These are phyloP conservation scores for Thryonomys swinderianus DNA, from an alignment of 2,113 vertebrate species.

Conservation along the genomic window DNA sequence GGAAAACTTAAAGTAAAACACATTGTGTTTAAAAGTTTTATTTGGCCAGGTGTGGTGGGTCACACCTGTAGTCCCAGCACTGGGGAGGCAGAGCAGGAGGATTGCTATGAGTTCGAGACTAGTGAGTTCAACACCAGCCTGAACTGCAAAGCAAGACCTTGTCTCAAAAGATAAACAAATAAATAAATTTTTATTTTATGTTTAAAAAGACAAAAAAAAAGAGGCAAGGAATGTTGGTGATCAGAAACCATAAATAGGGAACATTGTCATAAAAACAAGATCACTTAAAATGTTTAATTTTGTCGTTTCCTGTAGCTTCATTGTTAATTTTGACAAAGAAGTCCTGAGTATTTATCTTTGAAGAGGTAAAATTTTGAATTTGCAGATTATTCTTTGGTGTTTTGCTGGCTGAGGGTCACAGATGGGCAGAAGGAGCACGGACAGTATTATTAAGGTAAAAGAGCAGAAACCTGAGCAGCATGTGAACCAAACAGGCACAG, in stretches of 20 bases:
- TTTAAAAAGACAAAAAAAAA: slow-evolving; percentile 4
- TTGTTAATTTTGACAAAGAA: not conserved
- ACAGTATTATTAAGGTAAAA: not conserved
- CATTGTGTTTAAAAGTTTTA: not conserved
- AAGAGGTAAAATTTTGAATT: not conserved
- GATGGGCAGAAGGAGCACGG: accelerated
- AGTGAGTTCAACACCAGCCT: too few species aligned
- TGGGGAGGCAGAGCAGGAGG: too few species aligned
- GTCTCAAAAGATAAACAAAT: too few species aligned
- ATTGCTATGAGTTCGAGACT: too few species aligned
- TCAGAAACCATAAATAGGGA: not conserved
- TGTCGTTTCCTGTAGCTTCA: not conserved
- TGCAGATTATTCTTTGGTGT: not conserved
- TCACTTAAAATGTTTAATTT: not conserved
- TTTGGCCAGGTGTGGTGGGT: not conserved
- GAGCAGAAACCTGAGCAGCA: not conserved
- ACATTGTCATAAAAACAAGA: not conserved
- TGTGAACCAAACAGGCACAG: not conserved
- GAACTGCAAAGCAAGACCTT: too few species aligned
- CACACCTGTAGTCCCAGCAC: too few species aligned
- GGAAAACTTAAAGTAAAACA: slow-evolving; percentile 15
- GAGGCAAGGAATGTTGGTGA: not conserved
- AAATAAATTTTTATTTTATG: slow-evolving; percentile 16
- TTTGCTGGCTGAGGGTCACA: not conserved
- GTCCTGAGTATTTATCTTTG: not conserved